A percentile compares a stretch with the other conserved stretches of the same genome.
phyloP scores from a whole-genome alignment of 2,113 vertebrate genomes.

The Pontoporia blainvillei region DNA sequence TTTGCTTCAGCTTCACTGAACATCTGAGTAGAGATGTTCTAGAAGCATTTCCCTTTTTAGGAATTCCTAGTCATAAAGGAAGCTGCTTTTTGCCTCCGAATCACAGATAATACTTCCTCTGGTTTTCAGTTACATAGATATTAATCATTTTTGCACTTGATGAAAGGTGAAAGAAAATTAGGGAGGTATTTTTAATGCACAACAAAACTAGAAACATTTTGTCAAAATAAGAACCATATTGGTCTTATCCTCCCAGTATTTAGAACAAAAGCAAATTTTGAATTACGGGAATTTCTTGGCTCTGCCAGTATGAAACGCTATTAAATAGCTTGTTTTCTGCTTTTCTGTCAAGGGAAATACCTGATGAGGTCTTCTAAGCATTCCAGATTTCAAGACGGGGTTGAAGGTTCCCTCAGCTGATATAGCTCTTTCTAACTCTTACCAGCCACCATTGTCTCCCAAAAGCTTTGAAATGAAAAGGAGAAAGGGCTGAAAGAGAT shows the following conservation, averaged over 20 bases:
- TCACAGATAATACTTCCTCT: neutral
- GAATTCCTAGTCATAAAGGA: neutral
- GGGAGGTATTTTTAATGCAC: neutral
- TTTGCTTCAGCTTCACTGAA: neutral
- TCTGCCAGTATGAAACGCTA: neutral
- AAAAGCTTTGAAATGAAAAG: slow-evolving; percentile 64
- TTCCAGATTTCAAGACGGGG: neutral
- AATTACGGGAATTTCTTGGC: neutral
- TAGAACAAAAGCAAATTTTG: slow-evolving; percentile 46
- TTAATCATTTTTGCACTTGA: neutral
- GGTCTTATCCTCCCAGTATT: neutral
- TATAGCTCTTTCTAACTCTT: slow-evolving; percentile 57
- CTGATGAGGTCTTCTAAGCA: neutral
- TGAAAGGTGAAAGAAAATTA: slow-evolving; percentile 13
- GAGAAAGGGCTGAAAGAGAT: slow-evolving; percentile 68
- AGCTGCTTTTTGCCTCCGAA: neutral
- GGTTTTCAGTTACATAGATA: neutral
- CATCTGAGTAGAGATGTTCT: neutral
- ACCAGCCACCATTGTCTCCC: slow-evolving; percentile 41
- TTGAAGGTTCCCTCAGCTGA: neutral
- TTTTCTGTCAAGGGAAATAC: neutral
- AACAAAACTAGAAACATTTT: slow-evolving; percentile 15
- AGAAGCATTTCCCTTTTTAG: neutral
- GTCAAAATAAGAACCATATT: neutral
- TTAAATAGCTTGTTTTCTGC: neutral